Conservation (phyloP, 2,113 vertebrate genomes). For the Aspiorhynchus laticeps region DNA sequence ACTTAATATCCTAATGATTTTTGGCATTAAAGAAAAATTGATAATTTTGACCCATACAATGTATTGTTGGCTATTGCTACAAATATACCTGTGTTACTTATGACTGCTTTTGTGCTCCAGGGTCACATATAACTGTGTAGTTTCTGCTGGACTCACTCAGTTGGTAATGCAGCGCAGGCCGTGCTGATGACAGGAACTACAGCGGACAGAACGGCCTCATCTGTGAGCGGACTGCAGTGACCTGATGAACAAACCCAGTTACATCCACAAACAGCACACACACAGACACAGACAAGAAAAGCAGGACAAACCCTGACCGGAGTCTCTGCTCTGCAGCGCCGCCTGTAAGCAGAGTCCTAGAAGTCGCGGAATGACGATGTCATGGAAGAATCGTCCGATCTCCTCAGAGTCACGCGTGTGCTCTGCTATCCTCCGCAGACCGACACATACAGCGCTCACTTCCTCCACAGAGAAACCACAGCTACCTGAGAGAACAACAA, state of each 20-base stretch:
- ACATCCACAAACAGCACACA: conserved; percentile 53
- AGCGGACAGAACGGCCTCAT: conserved; percentile 82
- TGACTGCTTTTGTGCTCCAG: too few relatives aligned
- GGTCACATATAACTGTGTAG: too few relatives aligned
- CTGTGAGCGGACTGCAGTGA: conserved; percentile 66
- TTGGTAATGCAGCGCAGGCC: conserved; percentile 84
- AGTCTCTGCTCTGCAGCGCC: conserved; percentile 78
- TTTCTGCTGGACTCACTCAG: conserved; percentile 77
- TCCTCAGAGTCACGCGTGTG: conserved; percentile 76
- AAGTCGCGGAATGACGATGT: conserved; percentile 81
- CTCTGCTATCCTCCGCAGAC: conserved; percentile 85
- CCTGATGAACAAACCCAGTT: conserved; percentile 33
- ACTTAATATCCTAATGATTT: too few relatives aligned
- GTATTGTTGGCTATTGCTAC: too few relatives aligned
- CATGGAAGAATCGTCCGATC: conserved; percentile 84
- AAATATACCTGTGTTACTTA: too few relatives aligned
- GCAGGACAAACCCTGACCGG: not conserved
- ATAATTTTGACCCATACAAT: too few relatives aligned
- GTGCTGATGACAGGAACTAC: conserved; percentile 86
- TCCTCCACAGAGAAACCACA: conserved; percentile 67
- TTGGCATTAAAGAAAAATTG: too few relatives aligned
- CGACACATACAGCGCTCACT: conserved; percentile 78
- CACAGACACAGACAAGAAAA: not conserved
- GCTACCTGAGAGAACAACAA: conserved; percentile 62
- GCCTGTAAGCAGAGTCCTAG: conserved; percentile 86